A percentile compares a stretch with the other conserved stretches of the same genome.
Evolutionary conservation across 2,797 vertebrate genomes (phyloP).

Genomic region (Craterocephalus amniculus): DNA sequence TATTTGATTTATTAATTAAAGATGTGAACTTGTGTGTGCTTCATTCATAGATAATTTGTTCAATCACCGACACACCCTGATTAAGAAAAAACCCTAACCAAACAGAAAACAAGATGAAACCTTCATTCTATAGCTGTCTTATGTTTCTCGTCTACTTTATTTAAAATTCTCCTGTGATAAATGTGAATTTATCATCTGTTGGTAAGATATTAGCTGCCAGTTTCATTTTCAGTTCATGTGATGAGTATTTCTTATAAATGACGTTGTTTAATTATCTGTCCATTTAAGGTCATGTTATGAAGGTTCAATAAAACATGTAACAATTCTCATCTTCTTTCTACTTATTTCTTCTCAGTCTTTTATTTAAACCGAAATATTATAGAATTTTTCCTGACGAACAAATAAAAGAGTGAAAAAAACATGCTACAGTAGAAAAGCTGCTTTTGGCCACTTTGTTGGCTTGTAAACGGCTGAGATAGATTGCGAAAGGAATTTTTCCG

Average conservation of each 20-base stretch:
- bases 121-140: background rate
- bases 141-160: background rate
- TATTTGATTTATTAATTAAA: background rate
- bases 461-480: slow-evolving; percentile 12
- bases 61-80: background rate
- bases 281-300: too few relatives aligned
- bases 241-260: too few relatives aligned
- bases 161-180: background rate
- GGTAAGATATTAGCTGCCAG: background rate
- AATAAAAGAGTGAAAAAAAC: too few relatives aligned
- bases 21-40: background rate
- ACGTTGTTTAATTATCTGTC: too few relatives aligned
- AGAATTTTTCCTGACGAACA: too few relatives aligned
- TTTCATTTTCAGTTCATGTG: too few relatives aligned
- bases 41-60: background rate
- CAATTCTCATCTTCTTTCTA: too few relatives aligned
- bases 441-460: slow-evolving; percentile 13
- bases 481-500: slow-evolving; percentile 6
- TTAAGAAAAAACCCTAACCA: background rate
- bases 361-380: too few relatives aligned
- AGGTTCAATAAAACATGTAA: too few relatives aligned
- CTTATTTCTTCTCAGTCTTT: too few relatives aligned
- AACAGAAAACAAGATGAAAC: background rate
- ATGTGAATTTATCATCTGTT: background rate
- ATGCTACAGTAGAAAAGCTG: background rate